A percentile compares a stretch with the other conserved stretches of the same genome.
phyloP scores from a whole-genome alignment of 2,113 vertebrate species.

The Pseudopodoces humilis region DNA sequence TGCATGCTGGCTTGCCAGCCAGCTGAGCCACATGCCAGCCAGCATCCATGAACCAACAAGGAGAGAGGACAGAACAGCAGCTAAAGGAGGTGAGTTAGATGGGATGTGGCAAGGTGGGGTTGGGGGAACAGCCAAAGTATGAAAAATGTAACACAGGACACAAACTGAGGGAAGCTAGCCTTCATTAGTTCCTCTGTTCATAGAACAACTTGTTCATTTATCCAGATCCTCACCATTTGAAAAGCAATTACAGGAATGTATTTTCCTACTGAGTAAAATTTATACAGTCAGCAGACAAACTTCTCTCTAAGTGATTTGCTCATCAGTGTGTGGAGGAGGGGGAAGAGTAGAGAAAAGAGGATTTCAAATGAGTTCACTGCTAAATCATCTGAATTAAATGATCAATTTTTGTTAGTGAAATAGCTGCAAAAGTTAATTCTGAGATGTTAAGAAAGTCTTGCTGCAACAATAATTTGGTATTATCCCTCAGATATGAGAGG shows the following conservation, averaged over 20 bases:
- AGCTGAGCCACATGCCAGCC: not conserved
- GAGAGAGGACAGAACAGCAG: not conserved
- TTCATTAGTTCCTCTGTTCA: not conserved
- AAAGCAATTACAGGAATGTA: constrained; percentile 9
- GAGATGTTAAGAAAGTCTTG: not conserved
- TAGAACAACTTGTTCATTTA: not conserved
- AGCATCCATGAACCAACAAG: accelerated
- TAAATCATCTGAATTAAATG: not conserved
- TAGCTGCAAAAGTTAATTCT: not conserved
- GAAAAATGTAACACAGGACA: not conserved
- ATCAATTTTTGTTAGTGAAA: not conserved
- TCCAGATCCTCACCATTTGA: not conserved
- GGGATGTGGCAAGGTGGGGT: not conserved
- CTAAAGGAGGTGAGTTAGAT: not conserved
- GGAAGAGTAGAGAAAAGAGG: not conserved
- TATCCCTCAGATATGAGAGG: not conserved
- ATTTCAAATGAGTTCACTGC: not conserved
- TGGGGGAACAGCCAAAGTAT: not conserved
- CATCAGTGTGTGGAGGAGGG: not conserved
- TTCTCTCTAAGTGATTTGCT: not conserved
- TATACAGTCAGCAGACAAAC: not conserved
- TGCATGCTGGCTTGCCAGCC: not conserved
- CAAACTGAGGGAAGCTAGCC: not conserved
- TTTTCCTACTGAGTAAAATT: constrained; percentile 18
- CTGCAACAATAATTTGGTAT: not conserved